Percentiles rank a stretch among this genome's conserved stretches.
These are phyloP conservation scores for Portevinia maculata DNA, from an alignment of 2,888 invertebrate species.

Conservation along the genomic window DNA sequence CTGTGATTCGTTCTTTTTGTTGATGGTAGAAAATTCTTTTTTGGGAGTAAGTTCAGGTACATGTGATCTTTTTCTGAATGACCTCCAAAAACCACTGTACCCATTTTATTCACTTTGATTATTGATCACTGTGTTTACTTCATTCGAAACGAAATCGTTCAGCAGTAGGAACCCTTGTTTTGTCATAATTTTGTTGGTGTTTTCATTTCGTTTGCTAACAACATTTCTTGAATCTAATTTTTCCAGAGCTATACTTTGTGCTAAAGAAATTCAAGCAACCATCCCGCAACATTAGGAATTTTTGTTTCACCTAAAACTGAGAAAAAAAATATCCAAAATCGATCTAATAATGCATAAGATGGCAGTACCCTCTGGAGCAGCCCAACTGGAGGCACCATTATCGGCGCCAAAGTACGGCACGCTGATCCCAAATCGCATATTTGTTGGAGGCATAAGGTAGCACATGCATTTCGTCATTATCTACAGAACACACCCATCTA, in stretches of 20 bases:
- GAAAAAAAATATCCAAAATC: conserved; percentile 59
- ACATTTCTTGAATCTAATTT: conserved; percentile 48
- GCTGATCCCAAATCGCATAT: conserved; percentile 96
- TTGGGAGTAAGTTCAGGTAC: conserved; percentile 62
- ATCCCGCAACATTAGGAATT: background rate
- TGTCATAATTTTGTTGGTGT: conserved; percentile 60
- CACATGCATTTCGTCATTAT: no score
- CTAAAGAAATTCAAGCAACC: background rate
- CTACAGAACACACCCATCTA: no score
- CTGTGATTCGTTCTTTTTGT: conserved; percentile 60
- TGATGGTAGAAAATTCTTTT: conserved; percentile 58
- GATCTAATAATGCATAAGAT: conserved; percentile 80
- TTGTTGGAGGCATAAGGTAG: conserved; percentile 96
- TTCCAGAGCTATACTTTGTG: background rate
- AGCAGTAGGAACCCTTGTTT: conserved; percentile 11
- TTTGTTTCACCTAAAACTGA: conserved; percentile 25
- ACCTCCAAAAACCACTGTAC: conserved; percentile 57
- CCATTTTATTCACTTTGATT: conserved; percentile 11
- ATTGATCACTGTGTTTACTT: background rate
- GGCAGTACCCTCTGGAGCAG: conserved; percentile 80
- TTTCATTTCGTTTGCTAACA: conserved; percentile 59
- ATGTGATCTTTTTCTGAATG: conserved; percentile 49
- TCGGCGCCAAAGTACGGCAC: conserved; percentile 88
- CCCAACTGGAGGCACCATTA: conserved; percentile 82
- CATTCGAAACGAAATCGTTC: conserved; percentile 13